phyloP scores from a whole-genome alignment of 2,113 vertebrate species.

The Dipodomys spectabilis region DNA sequence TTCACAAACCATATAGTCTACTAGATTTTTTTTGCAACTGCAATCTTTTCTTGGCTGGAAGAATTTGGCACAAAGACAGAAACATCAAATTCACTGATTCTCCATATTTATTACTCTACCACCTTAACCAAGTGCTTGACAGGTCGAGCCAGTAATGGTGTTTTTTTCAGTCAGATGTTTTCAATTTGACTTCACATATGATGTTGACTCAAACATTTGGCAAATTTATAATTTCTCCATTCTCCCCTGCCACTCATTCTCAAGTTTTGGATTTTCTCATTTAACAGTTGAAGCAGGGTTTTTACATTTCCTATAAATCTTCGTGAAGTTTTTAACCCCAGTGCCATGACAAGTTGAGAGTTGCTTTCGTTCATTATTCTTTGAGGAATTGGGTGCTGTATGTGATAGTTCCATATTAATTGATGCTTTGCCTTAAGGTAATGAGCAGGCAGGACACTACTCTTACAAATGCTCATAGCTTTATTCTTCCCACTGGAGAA shows the following conservation, averaged over 20 bases:
- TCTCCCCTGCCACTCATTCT: constrained; percentile 53
- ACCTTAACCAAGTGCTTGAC: background rate
- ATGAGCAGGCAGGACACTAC: background rate
- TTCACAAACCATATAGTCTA: background rate
- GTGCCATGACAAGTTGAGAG: background rate
- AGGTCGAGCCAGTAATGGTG: background rate
- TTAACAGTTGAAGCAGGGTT: constrained; percentile 21
- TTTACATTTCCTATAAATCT: constrained; percentile 63
- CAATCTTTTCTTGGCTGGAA: background rate
- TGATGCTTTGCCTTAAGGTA: background rate
- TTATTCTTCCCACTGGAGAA: background rate
- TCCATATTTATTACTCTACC: background rate
- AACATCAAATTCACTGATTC: background rate
- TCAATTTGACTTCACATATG: constrained; percentile 46
- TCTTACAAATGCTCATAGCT: background rate
- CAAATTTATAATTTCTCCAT: constrained; percentile 47
- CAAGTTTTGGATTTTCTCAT: constrained; percentile 61
- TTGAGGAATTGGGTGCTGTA: background rate
- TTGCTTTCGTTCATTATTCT: background rate
- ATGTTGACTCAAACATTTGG: constrained; percentile 39
- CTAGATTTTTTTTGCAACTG: background rate
- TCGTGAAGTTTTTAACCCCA: constrained; percentile 1
- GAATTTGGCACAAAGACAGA: background rate
- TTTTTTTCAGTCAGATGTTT: constrained; percentile 52
- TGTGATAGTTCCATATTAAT: background rate